These are phyloP conservation scores for Perithous albicinctus DNA, from an alignment of 2,888 invertebrate species.

Conservation along the genomic window DNA sequence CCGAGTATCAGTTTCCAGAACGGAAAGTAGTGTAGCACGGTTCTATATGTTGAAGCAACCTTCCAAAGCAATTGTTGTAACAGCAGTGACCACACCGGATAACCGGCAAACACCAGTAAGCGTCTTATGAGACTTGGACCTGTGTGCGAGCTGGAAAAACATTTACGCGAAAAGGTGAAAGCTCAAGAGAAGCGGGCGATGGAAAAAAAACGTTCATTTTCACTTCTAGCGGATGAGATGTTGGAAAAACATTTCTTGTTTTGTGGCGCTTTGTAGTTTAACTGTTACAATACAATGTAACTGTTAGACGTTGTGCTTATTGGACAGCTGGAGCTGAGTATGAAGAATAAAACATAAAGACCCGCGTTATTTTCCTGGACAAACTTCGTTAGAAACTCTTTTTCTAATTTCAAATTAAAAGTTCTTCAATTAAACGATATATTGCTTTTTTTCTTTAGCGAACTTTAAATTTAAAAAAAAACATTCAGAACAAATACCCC, in stretches of 20 bases:
- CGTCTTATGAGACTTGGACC: neutral
- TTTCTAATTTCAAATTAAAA: no score
- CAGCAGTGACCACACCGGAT: slow-evolving; percentile 24
- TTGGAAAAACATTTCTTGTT: neutral
- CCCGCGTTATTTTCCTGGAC: no score
- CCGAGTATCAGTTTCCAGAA: slow-evolving; percentile 39
- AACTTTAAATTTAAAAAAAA: no score
- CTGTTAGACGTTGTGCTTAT: no score
- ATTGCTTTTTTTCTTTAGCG: neutral
- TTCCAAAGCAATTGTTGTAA: slow-evolving; percentile 23
- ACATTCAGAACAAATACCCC: neutral
- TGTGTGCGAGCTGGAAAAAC: neutral
- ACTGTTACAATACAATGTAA: neutral
- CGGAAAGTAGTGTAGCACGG: neutral
- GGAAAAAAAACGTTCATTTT: slow-evolving; percentile 14
- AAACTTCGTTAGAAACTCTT: no score
- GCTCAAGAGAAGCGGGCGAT: neutral
- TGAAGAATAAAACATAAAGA: neutral
- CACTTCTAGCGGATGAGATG: neutral
- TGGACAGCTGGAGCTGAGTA: neutral
- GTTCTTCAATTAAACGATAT: no score
- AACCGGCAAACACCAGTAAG: neutral
- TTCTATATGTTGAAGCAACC: neutral
- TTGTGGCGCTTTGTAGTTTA: neutral
- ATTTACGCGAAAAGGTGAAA: slow-evolving; percentile 8